These are phyloP conservation scores for Tamias sibiricus DNA, from an alignment of 2,113 vertebrate genomes.

Conservation along the genomic window DNA sequence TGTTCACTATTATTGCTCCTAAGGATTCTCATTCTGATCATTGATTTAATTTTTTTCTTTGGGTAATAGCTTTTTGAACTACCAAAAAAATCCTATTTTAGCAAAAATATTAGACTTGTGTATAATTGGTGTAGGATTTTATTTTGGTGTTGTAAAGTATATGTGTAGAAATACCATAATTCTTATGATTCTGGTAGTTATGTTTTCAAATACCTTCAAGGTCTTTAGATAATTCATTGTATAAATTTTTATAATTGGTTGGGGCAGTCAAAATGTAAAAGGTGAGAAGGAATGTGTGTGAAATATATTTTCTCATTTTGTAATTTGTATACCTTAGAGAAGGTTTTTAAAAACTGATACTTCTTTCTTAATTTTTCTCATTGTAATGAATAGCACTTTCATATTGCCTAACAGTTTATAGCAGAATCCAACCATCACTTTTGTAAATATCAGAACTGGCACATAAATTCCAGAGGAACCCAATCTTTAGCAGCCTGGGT, in stretches of 20 bases:
- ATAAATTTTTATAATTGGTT: slow-evolving; percentile 4
- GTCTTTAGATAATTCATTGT: slow-evolving; percentile 10
- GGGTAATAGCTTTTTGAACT: slow-evolving; percentile 72
- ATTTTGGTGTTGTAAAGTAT: slow-evolving; percentile 69
- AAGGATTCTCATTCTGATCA: slow-evolving; percentile 86
- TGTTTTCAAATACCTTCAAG: slow-evolving; percentile 74
- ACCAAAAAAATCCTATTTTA: slow-evolving; percentile 56
- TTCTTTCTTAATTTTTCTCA: slow-evolving; percentile 47
- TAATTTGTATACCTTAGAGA: slow-evolving; percentile 76
- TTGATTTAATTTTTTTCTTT: slow-evolving; percentile 83
- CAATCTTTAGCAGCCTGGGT: background rate
- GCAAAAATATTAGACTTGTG: slow-evolving; percentile 43
- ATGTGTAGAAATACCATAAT: slow-evolving; percentile 44
- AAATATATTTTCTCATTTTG: slow-evolving; percentile 73
- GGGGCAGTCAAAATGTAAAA: slow-evolving; percentile 52
- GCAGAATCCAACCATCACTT: slow-evolving; percentile 42
- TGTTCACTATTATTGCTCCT: slow-evolving; percentile 81
- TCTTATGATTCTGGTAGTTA: slow-evolving; percentile 55
- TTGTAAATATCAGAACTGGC: slow-evolving; percentile 66
- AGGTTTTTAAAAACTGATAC: slow-evolving; percentile 66
- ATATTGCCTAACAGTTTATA: background rate
- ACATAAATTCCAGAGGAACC: slow-evolving; percentile 29
- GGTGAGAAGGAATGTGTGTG: slow-evolving; percentile 61
- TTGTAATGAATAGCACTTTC: slow-evolving; percentile 23
- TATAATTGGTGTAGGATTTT: slow-evolving; percentile 49